Percentiles rank a stretch among this genome's conserved stretches.
Evolutionary conservation across 2,888 invertebrate species (phyloP).

Genomic region (Clivina fossor): DNA sequence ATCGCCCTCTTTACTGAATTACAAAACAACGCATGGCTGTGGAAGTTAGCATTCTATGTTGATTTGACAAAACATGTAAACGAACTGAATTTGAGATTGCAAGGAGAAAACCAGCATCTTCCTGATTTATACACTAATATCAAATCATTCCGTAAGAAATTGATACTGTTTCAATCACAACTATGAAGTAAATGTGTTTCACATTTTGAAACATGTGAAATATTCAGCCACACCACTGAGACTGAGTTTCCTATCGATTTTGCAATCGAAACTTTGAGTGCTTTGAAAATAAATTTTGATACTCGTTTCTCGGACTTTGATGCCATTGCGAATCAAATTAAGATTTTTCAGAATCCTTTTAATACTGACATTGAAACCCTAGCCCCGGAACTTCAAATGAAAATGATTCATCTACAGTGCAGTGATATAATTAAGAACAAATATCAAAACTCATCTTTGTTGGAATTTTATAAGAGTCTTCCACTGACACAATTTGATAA

Average conservation of each 20-base stretch:
- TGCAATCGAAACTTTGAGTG: constrained; percentile 41
- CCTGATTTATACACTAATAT: constrained; percentile 42
- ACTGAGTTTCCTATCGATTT: constrained; percentile 41
- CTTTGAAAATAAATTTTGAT: constrained; percentile 42
- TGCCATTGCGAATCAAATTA: constrained; percentile 37
- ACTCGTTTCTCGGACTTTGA: constrained; percentile 40
- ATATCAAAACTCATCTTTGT: constrained; percentile 34
- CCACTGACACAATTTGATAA: constrained; percentile 40
- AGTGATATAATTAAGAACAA: constrained; percentile 38
- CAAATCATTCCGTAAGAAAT: constrained; percentile 39
- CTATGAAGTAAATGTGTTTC: constrained; percentile 38
- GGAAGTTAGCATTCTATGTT: constrained; percentile 42
- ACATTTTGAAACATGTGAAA: constrained; percentile 42
- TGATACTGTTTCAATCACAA: constrained; percentile 38
- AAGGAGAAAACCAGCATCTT: constrained; percentile 42
- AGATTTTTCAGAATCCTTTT: constrained; percentile 38
- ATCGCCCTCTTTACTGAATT: constrained; percentile 39
- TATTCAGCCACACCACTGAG: constrained; percentile 41
- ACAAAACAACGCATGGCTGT: constrained; percentile 40
- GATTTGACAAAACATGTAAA: constrained; percentile 40
- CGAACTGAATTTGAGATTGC: constrained; percentile 41
- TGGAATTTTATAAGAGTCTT: constrained; percentile 36
- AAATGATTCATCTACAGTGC: constrained; percentile 39
- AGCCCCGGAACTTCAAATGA: constrained; percentile 39
- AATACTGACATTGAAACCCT: constrained; percentile 37